Percentiles rank a stretch among this genome's conserved stretches.
These are phyloP conservation scores for Idris sp. DNA, from an alignment of 1,140 invertebrate genomes.

Conservation along the genomic window DNA sequence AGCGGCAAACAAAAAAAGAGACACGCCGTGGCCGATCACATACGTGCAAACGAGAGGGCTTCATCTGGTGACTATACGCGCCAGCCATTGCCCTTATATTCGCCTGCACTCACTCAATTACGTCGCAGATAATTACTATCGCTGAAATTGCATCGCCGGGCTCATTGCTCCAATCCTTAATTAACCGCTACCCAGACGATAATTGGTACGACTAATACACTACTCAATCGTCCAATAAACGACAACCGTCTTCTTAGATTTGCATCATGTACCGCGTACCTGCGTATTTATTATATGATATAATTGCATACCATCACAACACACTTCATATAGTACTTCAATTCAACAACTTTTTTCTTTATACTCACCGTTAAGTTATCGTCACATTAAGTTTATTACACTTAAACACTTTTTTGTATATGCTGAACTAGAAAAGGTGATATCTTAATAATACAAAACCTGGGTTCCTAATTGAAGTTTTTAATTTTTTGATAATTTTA, in stretches of 20 bases:
- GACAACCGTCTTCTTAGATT: constrained; percentile 47
- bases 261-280: constrained; percentile 30
- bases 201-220: constrained; percentile 67
- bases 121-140: constrained; percentile 72
- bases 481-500: too few species aligned
- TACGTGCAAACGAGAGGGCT: constrained; percentile 27
- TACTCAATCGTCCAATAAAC: constrained; percentile 48
- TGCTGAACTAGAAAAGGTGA: constrained; percentile 2
- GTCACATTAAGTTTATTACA: constrained; percentile 10
- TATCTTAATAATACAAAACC: not conserved
- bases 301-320: constrained; percentile 37
- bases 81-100: constrained; percentile 55
- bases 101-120: constrained; percentile 69
- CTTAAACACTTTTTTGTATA: constrained; percentile 5
- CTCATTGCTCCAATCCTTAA: constrained; percentile 74
- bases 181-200: constrained; percentile 69
- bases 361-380: constrained; percentile 24
- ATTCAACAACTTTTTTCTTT: constrained; percentile 22
- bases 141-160: constrained; percentile 69
- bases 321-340: constrained; percentile 30
- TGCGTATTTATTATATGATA: constrained; percentile 29
- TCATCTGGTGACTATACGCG: constrained; percentile 16
- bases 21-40: constrained; percentile 2
- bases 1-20: constrained; percentile 21
- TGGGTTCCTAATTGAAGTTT: too few species aligned